A percentile compares a stretch with the other conserved stretches of the same genome.
Evolutionary conservation across 1,140 invertebrate genomes (phyloP).

Genomic region (Pentalonia nigronervosa): DNA sequence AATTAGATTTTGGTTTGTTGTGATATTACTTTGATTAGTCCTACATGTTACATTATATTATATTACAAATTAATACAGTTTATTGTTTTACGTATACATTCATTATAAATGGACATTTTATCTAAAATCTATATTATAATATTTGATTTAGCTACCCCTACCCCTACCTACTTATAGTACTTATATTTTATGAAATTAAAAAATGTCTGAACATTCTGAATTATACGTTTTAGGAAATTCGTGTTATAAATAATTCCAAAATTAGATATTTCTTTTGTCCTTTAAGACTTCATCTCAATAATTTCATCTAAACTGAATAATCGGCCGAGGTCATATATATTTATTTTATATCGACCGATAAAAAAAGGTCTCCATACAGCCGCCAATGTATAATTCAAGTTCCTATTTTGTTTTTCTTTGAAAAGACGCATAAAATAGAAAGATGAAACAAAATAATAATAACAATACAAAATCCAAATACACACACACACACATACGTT

Average conservation of each 20-base stretch:
- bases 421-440: background rate
- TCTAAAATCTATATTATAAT: background rate
- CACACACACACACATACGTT: background rate
- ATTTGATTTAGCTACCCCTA: background rate
- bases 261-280: background rate
- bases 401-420: background rate
- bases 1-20: background rate
- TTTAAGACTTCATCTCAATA: background rate
- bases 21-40: background rate
- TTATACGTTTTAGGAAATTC: background rate
- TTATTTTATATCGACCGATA: constrained; percentile 17
- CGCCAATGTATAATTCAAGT: background rate
- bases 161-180: too few relatives aligned
- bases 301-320: background rate
- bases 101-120: background rate
- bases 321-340: background rate
- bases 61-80: background rate
- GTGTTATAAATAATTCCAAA: background rate
- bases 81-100: background rate
- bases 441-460: constrained; percentile 35
- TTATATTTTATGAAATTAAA: background rate
- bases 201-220: background rate
- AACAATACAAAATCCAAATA: constrained; percentile 8
- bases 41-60: background rate
- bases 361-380: background rate